These are phyloP conservation scores for Rhizoglyphus robini DNA, from an alignment of 1,140 invertebrate genomes.

Conservation along the genomic window DNA sequence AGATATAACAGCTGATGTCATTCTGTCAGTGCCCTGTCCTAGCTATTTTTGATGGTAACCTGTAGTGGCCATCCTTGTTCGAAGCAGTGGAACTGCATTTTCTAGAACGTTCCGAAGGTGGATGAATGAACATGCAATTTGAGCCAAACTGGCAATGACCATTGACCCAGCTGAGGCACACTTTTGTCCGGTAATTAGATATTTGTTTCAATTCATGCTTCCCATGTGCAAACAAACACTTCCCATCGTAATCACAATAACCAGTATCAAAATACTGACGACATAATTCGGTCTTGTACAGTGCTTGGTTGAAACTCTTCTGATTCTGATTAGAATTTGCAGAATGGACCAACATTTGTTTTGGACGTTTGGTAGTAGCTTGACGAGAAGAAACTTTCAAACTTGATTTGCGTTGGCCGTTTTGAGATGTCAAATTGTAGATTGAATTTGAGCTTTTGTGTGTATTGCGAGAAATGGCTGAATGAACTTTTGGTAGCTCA, in stretches of 20 bases:
- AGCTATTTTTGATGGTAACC: no score
- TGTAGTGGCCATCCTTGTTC: no score
- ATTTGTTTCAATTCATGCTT: slow-evolving; percentile 14
- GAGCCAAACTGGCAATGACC: slow-evolving; percentile 14
- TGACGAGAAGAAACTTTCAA: background rate
- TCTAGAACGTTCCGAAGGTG: no score
- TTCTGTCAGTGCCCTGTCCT: no score
- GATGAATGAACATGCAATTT: slow-evolving; percentile 12
- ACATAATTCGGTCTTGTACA: slow-evolving; percentile 20
- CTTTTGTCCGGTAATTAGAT: slow-evolving; percentile 6
- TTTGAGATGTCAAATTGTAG: background rate
- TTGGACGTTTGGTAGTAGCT: background rate
- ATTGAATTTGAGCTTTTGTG: background rate
- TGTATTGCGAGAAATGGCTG: background rate
- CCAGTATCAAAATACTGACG: slow-evolving; percentile 16
- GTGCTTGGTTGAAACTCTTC: slow-evolving; percentile 8
- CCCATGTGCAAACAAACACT: slow-evolving; percentile 18
- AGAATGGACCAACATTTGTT: background rate
- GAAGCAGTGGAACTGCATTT: no score
- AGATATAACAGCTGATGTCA: no score
- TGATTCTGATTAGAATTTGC: background rate
- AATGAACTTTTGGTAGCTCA: background rate
- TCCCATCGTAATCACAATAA: slow-evolving; percentile 13
- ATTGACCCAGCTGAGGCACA: background rate
- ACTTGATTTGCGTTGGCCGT: background rate